Evolutionary conservation across 2,113 vertebrate genomes (phyloP), one percentile per base, ranked within the genome.

Genomic region (Leiothrix lutea): DNA sequence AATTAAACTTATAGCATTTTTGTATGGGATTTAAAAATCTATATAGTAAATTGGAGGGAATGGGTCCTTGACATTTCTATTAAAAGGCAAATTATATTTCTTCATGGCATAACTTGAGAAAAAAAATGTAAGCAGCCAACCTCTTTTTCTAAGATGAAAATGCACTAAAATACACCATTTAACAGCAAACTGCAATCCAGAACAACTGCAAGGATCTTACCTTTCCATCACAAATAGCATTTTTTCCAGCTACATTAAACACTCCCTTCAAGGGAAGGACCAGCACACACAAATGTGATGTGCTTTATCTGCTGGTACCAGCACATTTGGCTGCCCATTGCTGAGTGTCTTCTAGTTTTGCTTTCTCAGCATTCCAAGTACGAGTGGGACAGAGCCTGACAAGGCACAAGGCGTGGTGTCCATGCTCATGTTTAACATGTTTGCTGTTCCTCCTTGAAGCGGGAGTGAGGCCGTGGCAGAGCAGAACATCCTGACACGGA

Each of bases 51-150:
- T 71, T 88, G 88, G 80, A 88, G 35, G 89, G 67, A 95, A 90
- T 45, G 38, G 44, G 71, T 85, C 62, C 79, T 94, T 92, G 82
- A 86, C 11, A 13, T 47, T 95, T 87, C 89, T 92, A 42, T 87
- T 92, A 92, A 80, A 86, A 93, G 73, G 66, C 61, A 90, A 80
- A 86, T 94, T 80, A 28, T 86, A 80, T 80, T 95, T 93, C 61
- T 95, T 90, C 79, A 18, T 86, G 29, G 44, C 40, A 31, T 78
- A 91, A 64, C 40, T 81, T 51, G 15, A 29, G 11, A 84, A 86
- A 92, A 93, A 83, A 86, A 56, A 11, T 14, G 3, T 14, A 78
- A 51, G 60, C 69, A 74, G 60, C 44, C 71, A 69, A 9, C 45
- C 45, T 75, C 11, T 93, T 82, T 85, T 91, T 25, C 31, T 35